Percentiles rank a stretch among this genome's conserved stretches.
phyloP scores from a whole-genome alignment of 2,888 invertebrate genomes.

The Brassicogethes aeneus region DNA sequence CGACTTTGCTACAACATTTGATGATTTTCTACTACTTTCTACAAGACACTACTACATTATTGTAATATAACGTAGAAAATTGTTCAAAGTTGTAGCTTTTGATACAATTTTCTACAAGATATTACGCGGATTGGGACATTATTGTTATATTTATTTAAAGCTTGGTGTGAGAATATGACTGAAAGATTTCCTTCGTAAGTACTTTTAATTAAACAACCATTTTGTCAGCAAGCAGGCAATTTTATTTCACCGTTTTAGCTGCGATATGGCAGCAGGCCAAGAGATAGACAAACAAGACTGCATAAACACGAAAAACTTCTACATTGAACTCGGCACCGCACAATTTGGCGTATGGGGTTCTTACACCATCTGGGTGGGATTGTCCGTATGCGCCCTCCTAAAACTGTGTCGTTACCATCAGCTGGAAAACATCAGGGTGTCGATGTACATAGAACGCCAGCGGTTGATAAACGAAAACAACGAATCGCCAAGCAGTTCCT shows the following conservation, averaged over 20 bases:
- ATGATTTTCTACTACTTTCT: too few species aligned
- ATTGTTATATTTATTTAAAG: too few species aligned
- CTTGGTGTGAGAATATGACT: conserved; percentile 84
- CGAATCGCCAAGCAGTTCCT: conserved; percentile 43
- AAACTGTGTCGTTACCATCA: conserved; percentile 88
- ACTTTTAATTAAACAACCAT: conserved; percentile 3
- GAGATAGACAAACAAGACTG: conserved; percentile 72
- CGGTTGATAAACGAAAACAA: conserved; percentile 66
- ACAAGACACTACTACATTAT: too few species aligned
- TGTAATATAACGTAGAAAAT: too few species aligned
- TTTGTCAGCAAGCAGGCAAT: too few species aligned
- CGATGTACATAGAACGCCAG: conserved; percentile 87
- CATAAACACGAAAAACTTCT: conserved; percentile 75
- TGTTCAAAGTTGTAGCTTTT: too few species aligned
- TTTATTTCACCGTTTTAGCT: conserved; percentile 56
- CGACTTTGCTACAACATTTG: too few species aligned
- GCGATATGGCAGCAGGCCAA: conserved; percentile 80
- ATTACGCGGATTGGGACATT: too few species aligned
- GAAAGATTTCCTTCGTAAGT: conserved; percentile 75
- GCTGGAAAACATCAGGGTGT: conserved; percentile 84
- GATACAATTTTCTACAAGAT: too few species aligned
- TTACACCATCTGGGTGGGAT: conserved; percentile 82
- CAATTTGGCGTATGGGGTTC: conserved; percentile 92
- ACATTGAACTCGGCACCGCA: conserved; percentile 81
- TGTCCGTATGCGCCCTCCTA: conserved; percentile 75